A percentile compares a stretch with the other conserved stretches of the same genome.
Conservation (phyloP, 2,113 vertebrate species). For the Perccottus glenii region DNA sequence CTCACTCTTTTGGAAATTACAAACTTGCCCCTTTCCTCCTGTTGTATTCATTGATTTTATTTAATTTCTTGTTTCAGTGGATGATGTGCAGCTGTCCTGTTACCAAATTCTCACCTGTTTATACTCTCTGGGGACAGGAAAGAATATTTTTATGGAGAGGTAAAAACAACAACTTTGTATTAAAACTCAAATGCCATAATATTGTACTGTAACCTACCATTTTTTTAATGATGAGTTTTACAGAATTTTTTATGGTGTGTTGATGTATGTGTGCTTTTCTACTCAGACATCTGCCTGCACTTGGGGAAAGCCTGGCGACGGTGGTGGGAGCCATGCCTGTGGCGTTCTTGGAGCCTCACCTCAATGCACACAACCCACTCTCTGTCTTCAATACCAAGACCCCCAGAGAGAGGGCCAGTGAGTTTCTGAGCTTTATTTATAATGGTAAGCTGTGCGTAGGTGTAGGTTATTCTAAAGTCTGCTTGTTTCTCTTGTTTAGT, state of each 20-base stretch:
- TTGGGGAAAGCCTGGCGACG: conserved; percentile 92
- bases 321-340: conserved; percentile 94
- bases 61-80: conserved; percentile 84
- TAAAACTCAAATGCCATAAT: background rate
- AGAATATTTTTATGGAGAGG: conserved; percentile 96
- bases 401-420: conserved; percentile 92
- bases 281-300: conserved; percentile 88
- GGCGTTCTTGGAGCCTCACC: conserved; percentile 92
- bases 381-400: conserved; percentile 98
- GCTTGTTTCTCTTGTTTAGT: conserved; percentile 72
- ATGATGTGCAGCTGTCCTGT: conserved; percentile 94
- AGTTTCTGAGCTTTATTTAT: conserved; percentile 61
- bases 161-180: conserved; percentile 51
- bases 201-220: no score
- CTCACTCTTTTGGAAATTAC: no score
- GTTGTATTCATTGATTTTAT: background rate
- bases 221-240: background rate
- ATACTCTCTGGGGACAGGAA: conserved; percentile 91
- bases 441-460: background rate
- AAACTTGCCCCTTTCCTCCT: background rate
- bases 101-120: conserved; percentile 92
- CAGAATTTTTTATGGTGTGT: background rate
- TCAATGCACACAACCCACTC: conserved; percentile 89
- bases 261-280: conserved; percentile 11
- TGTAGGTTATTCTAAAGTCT: background rate